phyloP scores from a whole-genome alignment of 2,113 vertebrate genomes.

The Saguinus midas region DNA sequence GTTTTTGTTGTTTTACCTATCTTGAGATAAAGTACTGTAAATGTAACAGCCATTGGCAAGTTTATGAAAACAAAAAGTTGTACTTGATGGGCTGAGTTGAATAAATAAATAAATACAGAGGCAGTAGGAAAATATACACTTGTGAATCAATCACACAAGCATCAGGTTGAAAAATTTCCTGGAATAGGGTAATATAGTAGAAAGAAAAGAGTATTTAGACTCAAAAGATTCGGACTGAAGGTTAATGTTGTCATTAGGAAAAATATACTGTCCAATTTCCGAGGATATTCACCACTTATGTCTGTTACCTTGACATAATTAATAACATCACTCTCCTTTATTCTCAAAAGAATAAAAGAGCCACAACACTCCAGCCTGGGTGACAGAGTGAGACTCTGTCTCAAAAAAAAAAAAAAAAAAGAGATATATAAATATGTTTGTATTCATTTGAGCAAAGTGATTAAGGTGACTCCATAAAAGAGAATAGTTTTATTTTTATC shows the following conservation, averaged over 20 bases:
- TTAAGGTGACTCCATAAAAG: background rate
- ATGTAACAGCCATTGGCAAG: background rate
- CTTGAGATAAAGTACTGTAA: background rate
- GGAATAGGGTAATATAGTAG: background rate
- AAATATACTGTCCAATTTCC: background rate
- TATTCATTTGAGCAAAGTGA: background rate
- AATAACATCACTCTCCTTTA: background rate
- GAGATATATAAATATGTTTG: background rate
- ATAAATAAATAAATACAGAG: background rate
- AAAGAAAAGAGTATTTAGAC: background rate
- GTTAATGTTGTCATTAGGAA: background rate
- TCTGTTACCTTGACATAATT: background rate
- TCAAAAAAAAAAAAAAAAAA: too few species aligned
- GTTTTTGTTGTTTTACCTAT: background rate
- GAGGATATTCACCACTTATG: background rate
- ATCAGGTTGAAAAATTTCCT: background rate
- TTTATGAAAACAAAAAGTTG: background rate
- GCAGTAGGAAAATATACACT: background rate
- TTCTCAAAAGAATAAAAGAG: background rate
- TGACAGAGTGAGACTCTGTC: too few species aligned
- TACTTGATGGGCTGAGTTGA: background rate
- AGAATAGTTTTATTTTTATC: background rate
- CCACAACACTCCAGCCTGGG: too few species aligned
- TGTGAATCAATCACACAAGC: background rate
- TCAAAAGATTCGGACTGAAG: background rate